Conservation (phyloP, 2,113 vertebrate species). For the Gallinago media region DNA sequence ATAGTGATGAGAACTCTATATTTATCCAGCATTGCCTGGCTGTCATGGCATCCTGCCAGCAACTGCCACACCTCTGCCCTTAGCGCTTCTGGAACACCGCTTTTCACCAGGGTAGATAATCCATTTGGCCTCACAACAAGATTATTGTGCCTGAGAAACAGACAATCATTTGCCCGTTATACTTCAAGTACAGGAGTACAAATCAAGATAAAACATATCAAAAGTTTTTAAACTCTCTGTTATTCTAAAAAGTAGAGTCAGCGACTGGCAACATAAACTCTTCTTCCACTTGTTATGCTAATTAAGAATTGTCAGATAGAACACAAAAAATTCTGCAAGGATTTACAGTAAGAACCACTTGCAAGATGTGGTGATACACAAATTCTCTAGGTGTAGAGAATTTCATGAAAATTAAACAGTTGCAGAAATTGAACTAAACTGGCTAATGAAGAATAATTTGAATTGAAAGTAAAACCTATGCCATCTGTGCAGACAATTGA, state of each 20-base stretch:
- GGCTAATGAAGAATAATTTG: neutral
- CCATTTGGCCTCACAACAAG: slow-evolving; percentile 90
- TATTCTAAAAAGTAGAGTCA: neutral
- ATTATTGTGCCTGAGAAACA: slow-evolving; percentile 89
- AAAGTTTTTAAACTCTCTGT: neutral
- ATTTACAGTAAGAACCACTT: neutral
- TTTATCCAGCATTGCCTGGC: slow-evolving; percentile 90
- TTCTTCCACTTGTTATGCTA: neutral
- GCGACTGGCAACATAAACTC: neutral
- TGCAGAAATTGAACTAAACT: neutral
- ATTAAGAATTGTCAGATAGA: neutral
- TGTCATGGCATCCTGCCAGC: slow-evolving; percentile 93
- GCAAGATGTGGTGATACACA: neutral
- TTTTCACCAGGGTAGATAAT: slow-evolving; percentile 87
- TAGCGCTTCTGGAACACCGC: slow-evolving; percentile 92
- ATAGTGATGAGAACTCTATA: slow-evolving; percentile 97
- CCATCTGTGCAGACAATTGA: neutral
- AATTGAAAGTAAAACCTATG: neutral
- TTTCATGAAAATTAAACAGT: neutral
- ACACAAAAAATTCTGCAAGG: neutral
- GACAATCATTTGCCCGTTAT: neutral
- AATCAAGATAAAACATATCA: neutral
- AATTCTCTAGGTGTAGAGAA: neutral
- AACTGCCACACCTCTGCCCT: slow-evolving; percentile 98
- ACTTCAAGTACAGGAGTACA: neutral